Conservation (phyloP, 1,140 invertebrate species). For the Tribolium madens region DNA sequence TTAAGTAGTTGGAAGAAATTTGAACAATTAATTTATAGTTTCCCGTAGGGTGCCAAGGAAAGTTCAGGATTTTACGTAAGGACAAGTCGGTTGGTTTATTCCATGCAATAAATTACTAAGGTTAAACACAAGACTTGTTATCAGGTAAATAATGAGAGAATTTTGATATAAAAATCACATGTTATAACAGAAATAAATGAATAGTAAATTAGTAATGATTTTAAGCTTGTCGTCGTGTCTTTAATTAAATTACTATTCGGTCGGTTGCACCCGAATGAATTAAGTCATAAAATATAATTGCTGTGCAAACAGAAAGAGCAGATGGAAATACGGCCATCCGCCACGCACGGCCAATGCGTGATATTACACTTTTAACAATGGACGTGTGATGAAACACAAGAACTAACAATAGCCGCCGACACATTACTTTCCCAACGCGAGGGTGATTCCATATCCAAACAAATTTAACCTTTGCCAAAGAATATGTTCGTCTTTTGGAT, state of each 20-base stretch:
- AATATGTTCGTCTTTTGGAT: too few species aligned
- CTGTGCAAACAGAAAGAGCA: conserved; percentile 42
- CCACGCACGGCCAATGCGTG: conserved; percentile 38
- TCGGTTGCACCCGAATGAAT: conserved; percentile 44
- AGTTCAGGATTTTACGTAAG: too few species aligned
- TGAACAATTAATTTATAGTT: not conserved
- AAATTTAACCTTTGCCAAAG: too few species aligned
- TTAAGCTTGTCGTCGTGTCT: too few species aligned
- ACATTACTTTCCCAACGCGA: not conserved
- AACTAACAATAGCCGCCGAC: conserved; percentile 32
- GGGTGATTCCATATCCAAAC: not conserved
- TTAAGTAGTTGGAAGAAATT: not conserved
- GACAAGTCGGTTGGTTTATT: too few species aligned
- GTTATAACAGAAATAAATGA: too few species aligned
- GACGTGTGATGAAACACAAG: conserved; percentile 29
- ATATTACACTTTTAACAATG: conserved; percentile 46
- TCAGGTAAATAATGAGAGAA: too few species aligned
- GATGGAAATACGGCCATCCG: conserved; percentile 35
- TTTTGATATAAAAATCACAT: too few species aligned
- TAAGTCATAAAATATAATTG: conserved; percentile 53
- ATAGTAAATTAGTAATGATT: too few species aligned
- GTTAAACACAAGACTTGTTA: too few species aligned
- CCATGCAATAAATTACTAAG: too few species aligned
- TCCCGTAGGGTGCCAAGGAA: too few species aligned
- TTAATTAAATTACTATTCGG: conserved; percentile 46